Evolutionary conservation across 2,113 vertebrate genomes (phyloP).

Genomic region (Megalops atlanticus): DNA sequence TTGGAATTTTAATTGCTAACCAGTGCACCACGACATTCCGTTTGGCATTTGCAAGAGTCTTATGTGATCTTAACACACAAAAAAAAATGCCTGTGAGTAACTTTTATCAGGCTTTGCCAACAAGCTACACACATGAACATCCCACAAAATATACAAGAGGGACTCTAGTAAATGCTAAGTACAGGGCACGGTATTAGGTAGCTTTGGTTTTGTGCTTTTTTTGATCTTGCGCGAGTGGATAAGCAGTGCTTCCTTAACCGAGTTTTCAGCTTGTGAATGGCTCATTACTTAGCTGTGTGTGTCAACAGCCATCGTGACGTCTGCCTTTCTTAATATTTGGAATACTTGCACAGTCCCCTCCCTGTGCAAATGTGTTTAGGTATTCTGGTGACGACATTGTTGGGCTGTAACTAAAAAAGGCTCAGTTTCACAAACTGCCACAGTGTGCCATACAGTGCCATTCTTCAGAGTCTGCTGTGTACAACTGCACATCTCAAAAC

Average conservation of each 20-base stretch:
- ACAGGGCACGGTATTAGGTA: neutral
- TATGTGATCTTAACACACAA: constrained; percentile 49
- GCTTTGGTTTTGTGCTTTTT: neutral
- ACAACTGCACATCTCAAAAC: neutral
- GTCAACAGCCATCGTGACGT: neutral
- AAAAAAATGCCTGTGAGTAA: constrained; percentile 35
- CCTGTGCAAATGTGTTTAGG: neutral
- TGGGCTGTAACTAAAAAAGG: constrained; percentile 17
- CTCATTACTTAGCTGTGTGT: neutral
- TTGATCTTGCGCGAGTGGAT: neutral
- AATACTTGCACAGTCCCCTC: constrained; percentile 16
- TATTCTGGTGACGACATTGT: neutral
- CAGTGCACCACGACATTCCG: constrained; percentile 51
- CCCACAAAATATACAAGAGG: neutral
- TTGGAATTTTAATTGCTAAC: constrained; percentile 66
- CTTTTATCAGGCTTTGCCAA: neutral
- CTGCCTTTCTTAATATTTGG: neutral
- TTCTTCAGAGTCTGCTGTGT: neutral
- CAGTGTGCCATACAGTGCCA: neutral
- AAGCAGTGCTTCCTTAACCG: neutral
- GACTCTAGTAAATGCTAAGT: neutral
- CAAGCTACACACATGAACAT: neutral
- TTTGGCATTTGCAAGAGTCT: constrained; percentile 55
- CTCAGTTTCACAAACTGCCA: neutral
- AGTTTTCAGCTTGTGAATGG: neutral